Base-by-base conservation (phyloP, 2,113 vertebrate species). In the Passer montanus region DNA sequence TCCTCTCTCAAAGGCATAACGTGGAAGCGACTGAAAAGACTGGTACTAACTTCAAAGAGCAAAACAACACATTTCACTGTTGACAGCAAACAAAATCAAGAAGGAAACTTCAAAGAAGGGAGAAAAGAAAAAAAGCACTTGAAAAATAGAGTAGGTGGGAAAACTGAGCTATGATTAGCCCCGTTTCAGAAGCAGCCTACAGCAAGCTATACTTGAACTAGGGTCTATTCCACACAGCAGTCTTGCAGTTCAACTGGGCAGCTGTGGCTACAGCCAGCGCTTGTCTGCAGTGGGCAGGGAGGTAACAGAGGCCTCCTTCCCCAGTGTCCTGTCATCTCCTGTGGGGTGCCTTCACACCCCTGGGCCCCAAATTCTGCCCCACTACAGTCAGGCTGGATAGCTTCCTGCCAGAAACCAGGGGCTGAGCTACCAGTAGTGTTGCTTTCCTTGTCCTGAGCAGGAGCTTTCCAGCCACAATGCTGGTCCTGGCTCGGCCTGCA, bases 61-160 rank as follows among this genome's bases (percentile, higher is more conserved):
- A 89, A 87, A 94, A 75, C 44, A 78, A 87, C 0, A 0, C 22
- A 6, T 83, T 90, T 93, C 82, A 73, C 49, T 30, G 41, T 8
- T 56, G 28, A 79, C 37, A 89, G 27, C 49, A 78, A 96, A 89
- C n/a, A 76, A 87, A 85, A 62, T 70, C 47, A 78, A 87, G 86
- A 56, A 8, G 8, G 12, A 43, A 82, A 72, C 49, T 87, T 94
- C 89, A 93, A 74, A 75, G 58, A 68, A 72, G 10, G 5, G 37
- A 60, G 39, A 33, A 13, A 49, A 82, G 15, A 53, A 77, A 70
- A 28, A 62, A 53, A 74, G 2, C 35, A 72, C 46, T 27, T 73
- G 62, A 75, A 84, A 81, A 91, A 79, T 0, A 53, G 16, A 84
- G 67, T 46, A 79, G 75, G 70, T 58, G 78, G 55, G 63, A 95